A percentile compares a stretch with the other conserved stretches of the same genome.
Conservation (phyloP, 2,888 invertebrate genomes). For the Heliconius charithonia region DNA sequence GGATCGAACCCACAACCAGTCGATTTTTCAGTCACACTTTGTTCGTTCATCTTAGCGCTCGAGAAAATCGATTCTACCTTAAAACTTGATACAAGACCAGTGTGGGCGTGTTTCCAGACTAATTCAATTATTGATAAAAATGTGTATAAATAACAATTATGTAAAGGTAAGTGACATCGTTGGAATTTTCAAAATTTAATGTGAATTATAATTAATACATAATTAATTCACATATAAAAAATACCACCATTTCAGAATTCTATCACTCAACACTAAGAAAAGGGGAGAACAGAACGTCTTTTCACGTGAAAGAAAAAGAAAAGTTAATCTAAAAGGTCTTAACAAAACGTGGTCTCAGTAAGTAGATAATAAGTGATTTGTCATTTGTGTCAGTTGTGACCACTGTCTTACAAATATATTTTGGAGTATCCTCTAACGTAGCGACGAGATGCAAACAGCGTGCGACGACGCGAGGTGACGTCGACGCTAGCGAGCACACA, state of each 20-base stretch:
- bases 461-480: conserved; percentile 4
- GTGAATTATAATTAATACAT: too few relatives aligned
- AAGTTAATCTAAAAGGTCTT: neutral
- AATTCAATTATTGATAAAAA: neutral
- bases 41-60: neutral
- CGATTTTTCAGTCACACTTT: too few relatives aligned
- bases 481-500: conserved; percentile 5
- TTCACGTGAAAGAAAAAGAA: neutral
- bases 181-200: too few relatives aligned
- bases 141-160: too few relatives aligned
- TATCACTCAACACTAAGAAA: too few relatives aligned
- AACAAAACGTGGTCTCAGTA: neutral
- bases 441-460: conserved; percentile 1
- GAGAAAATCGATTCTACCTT: neutral
- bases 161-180: too few relatives aligned
- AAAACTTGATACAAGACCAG: neutral
- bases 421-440: neutral
- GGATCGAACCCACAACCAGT: too few relatives aligned
- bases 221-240: too few relatives aligned
- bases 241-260: too few relatives aligned
- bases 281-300: neutral
- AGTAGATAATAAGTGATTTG: neutral
- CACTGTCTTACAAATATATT: neutral
- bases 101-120: neutral
- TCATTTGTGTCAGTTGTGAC: neutral